These are phyloP conservation scores for Xiphophorus maculatus DNA, from an alignment of 2,113 vertebrate genomes.

Conservation along the genomic window DNA sequence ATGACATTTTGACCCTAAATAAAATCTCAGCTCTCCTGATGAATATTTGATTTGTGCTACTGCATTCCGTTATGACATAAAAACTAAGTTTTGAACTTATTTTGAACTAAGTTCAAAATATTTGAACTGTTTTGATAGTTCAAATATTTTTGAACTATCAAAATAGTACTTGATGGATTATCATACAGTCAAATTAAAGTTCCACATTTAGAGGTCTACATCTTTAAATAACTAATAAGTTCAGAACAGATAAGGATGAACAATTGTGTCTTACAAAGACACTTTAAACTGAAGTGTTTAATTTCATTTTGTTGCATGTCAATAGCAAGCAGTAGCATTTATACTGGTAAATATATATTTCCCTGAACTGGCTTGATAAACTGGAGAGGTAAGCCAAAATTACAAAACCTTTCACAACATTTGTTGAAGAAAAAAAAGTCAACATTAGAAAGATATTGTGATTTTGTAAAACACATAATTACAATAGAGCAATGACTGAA, in stretches of 20 bases:
- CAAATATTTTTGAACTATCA: neutral
- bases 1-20: neutral
- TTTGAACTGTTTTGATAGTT: too few species aligned
- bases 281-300: neutral
- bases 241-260: neutral
- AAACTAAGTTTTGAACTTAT: neutral
- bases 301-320: neutral
- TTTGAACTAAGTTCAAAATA: too few species aligned
- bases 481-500: neutral
- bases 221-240: neutral
- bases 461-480: neutral
- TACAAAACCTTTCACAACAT: neutral
- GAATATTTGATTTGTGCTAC: neutral
- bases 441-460: too few species aligned
- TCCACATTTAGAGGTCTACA: neutral
- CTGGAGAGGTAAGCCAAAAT: neutral
- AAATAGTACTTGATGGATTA: neutral
- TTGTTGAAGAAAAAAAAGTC: neutral
- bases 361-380: conserved; percentile 13
- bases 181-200: neutral
- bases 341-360: neutral
- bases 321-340: neutral
- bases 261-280: neutral
- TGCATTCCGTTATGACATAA: neutral
- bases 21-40: neutral